phyloP scores from a whole-genome alignment of 30 jellyfish, hydroid and myxozoan genomes.

The Hydra vulgaris region DNA sequence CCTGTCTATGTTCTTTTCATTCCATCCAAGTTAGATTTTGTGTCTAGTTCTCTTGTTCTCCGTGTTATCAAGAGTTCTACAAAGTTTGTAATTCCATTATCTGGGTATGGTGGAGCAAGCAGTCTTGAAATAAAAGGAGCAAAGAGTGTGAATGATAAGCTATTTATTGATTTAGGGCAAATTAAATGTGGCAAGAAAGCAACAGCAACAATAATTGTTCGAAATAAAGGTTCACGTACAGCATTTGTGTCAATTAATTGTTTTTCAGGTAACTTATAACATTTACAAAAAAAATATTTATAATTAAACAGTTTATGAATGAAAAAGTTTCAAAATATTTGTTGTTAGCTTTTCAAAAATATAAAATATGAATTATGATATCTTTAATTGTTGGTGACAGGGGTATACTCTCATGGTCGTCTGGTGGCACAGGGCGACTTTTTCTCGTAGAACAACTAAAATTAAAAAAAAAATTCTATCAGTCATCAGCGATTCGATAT shows the following conservation, averaged over 20 bases:
- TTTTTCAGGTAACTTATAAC: slow-evolving; percentile 38
- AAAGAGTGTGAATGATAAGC: slow-evolving; percentile 16
- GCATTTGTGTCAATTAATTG: slow-evolving; percentile 71
- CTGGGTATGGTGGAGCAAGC: slow-evolving; percentile 44
- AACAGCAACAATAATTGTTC: slow-evolving; percentile 34
- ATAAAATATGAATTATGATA: too few relatives aligned
- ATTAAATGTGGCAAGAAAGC: slow-evolving; percentile 35
- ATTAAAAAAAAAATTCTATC: too few relatives aligned
- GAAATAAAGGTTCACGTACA: slow-evolving; percentile 61
- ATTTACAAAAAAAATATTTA: too few relatives aligned
- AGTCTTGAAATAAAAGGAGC: slow-evolving; percentile 28
- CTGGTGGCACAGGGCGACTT: too few relatives aligned
- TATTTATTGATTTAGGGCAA: slow-evolving; percentile 34
- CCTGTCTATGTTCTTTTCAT: slow-evolving; percentile 55
- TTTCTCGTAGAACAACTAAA: too few relatives aligned
- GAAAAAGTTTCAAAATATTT: too few relatives aligned
- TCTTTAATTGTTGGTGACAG: too few relatives aligned
- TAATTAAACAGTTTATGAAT: too few relatives aligned
- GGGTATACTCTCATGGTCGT: too few relatives aligned
- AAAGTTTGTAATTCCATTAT: slow-evolving; percentile 33
- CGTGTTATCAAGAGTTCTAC: slow-evolving; percentile 55
- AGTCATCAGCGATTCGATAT: too few relatives aligned
- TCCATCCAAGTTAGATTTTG: slow-evolving; percentile 58
- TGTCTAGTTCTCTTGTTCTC: slow-evolving; percentile 51
- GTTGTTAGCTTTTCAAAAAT: too few relatives aligned